Evolutionary conservation across 2,113 vertebrate species (phyloP).

Genomic region (Gallinago media): DNA sequence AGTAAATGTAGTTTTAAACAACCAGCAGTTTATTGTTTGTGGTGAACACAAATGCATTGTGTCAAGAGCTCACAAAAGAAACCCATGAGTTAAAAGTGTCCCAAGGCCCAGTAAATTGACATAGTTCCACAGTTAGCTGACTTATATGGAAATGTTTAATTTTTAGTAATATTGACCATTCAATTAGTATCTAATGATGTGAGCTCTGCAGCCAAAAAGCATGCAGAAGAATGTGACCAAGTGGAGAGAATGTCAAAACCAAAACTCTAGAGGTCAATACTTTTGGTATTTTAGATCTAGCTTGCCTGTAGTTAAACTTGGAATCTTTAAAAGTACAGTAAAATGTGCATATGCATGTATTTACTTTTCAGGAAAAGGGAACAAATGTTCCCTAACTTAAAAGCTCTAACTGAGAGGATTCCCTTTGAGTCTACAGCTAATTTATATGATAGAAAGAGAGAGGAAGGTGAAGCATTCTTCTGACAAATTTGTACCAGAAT

Average conservation of each 20-base stretch:
- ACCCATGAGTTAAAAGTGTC: neutral
- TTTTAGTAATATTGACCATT: neutral
- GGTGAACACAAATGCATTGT: neutral
- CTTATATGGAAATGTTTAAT: neutral
- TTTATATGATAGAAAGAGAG: neutral
- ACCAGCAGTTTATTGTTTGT: neutral
- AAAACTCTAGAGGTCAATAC: neutral
- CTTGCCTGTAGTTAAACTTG: neutral
- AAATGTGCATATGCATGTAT: neutral
- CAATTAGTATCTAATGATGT: neutral
- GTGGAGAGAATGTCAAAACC: neutral
- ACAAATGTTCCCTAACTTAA: neutral
- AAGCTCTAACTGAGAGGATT: neutral
- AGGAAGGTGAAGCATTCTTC: neutral
- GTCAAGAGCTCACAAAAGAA: neutral
- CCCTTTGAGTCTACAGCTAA: neutral
- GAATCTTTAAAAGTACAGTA: neutral
- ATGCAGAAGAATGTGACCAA: neutral
- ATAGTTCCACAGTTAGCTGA: neutral
- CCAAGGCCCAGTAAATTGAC: neutral
- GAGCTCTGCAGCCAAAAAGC: neutral
- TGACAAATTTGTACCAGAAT: neutral
- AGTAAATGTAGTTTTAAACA: neutral
- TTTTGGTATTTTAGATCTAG: neutral
- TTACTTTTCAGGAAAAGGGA: neutral